Base-by-base conservation (phyloP, 2,888 invertebrate genomes). In the Zaprionus obscuricornis region DNA sequence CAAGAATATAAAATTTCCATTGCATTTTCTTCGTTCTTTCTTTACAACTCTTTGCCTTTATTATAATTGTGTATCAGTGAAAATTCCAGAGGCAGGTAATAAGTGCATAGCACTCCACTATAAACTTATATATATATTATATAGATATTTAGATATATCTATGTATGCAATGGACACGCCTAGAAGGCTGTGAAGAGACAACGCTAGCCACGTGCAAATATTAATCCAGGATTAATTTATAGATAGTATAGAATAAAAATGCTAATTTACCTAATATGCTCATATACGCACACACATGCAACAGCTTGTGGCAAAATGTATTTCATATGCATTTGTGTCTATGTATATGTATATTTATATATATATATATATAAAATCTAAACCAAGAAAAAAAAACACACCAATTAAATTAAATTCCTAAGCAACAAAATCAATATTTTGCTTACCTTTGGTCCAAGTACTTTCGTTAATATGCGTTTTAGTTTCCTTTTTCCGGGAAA, bases 371-470 rank as follows among this genome's bases (percentile, higher is more conserved):
- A 4, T 7, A 22, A 31, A 54, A 57, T 37, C 8, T 17, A 33
- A n/a, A 24, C n/a, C 2, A 6, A 4, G 14, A n/a, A 13, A 8
- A 29, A 31, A 8, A 8, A 16, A 2, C 6, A 16, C 10, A 36
- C 10, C 4, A 6, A 13, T 29, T 36, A 36, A n/a, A 24, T 5
- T 0, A 14, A 6, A 13, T 4, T 1, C 14, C 4, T 31, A 24
- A 27, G n/a, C n/a, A 52, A 20, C 20, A 46, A 66, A 69, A 72
- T 66, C 67, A 69, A 71, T 68, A 72, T 20, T 47, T 37, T 40
- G 18, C 62, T 22, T 64, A 84, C 85, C 78, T 84, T 81, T 62
- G 14, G 26, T 50, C 13, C 4, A 29, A 17, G 39, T 46, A 52
- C 37, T 7, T 59, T 65, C 18, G 34, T 7, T 14, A 33, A 43